Evolutionary conservation across 2,113 vertebrate species (phyloP).

Genomic region (Oceanodroma tethys): DNA sequence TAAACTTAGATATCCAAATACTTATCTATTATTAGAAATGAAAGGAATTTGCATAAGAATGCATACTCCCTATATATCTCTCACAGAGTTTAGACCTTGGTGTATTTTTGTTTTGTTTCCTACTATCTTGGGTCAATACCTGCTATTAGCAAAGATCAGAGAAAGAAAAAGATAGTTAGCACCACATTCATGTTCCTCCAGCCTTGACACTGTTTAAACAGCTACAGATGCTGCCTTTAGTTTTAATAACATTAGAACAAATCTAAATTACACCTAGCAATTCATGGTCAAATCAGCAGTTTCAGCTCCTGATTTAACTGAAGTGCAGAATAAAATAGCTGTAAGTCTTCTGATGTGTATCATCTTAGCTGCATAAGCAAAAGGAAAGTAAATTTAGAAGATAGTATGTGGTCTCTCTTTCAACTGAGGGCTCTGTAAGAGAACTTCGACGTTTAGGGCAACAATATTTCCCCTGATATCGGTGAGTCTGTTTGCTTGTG

Average conservation of each 20-base stretch:
- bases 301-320: background rate
- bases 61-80: too few relatives aligned
- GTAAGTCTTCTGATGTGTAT: background rate
- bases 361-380: background rate
- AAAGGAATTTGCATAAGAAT: background rate
- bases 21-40: background rate
- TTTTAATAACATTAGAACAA: background rate
- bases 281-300: background rate
- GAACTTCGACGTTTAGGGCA: background rate
- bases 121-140: background rate
- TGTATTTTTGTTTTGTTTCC: background rate
- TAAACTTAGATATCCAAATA: background rate
- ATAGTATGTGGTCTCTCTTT: background rate
- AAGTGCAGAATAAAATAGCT: background rate
- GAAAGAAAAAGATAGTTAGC: background rate
- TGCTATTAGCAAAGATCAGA: background rate
- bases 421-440: background rate
- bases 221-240: background rate
- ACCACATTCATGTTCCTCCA: background rate
- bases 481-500: background rate
- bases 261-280: background rate
- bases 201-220: background rate
- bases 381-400: background rate
- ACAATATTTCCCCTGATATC: background rate
- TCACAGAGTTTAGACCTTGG: background rate